Evolutionary conservation across 1,140 invertebrate species (phyloP).

Genomic region (Teleopsis dalmanni): DNA sequence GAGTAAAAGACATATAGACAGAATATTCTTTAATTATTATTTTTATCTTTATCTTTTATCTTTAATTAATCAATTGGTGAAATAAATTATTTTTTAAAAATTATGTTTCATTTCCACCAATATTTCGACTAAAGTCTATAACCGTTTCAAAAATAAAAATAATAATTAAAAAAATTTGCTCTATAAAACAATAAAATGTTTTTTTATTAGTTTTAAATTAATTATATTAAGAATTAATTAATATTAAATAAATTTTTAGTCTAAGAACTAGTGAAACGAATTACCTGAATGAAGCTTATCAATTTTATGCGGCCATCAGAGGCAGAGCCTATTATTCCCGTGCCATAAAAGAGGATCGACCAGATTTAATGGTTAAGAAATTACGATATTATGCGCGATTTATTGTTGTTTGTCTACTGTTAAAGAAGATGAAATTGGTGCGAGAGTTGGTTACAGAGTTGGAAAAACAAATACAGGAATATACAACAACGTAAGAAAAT

Average conservation of each 20-base stretch:
- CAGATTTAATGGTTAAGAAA: constrained; percentile 97
- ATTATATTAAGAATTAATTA: background rate
- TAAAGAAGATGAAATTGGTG: constrained; percentile 92
- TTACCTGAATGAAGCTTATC: constrained; percentile 91
- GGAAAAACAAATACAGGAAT: constrained; percentile 86
- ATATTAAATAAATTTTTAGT: constrained; percentile 47
- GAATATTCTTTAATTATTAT: too few species aligned
- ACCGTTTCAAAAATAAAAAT: too few species aligned
- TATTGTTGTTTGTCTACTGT: constrained; percentile 89
- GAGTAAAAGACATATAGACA: too few species aligned
- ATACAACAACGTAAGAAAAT: constrained; percentile 65
- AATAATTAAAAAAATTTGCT: too few species aligned
- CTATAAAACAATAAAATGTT: too few species aligned
- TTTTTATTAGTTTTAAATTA: too few species aligned
- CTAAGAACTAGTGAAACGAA: constrained; percentile 92
- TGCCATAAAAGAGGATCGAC: constrained; percentile 87
- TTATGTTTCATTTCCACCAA: too few species aligned
- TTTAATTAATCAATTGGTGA: too few species aligned
- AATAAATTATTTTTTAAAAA: too few species aligned
- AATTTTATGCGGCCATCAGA: constrained; percentile 93
- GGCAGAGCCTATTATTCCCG: constrained; percentile 90
- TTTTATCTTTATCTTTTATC: too few species aligned
- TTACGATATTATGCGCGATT: constrained; percentile 93
- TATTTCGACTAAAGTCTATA: too few species aligned
- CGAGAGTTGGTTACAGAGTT: constrained; percentile 85